Base-by-base conservation (phyloP, 2,888 invertebrate genomes). In the Acronicta alni region DNA sequence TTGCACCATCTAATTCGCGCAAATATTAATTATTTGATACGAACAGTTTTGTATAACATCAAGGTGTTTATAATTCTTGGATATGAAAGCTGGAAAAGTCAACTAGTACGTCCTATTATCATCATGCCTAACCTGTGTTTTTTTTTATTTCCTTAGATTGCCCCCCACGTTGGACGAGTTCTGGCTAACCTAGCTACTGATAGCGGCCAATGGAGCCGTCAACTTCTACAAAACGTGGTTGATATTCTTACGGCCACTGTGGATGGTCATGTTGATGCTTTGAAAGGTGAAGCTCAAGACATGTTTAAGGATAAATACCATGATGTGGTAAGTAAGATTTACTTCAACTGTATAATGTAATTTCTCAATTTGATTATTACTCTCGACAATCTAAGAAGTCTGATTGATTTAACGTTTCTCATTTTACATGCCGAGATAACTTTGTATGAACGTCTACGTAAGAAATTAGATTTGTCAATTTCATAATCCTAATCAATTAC, bases 191-290 rank as follows among this genome's bases (percentile, higher is more conserved):
- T 97, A 30, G 95, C 95, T 0, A 93, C 92, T 1, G 96, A 96
- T 70, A 94, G 95, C 56, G 93, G 95, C 0, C 95, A 95, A 47
- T 94, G 92, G 76, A 90, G 93, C 16, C 92, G 95, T 0, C 92
- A 90, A 43, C 82, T 93, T 2, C 79, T 97, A 42, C 96, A 96
- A 72, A 95, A 95, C 49, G 87, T 96, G 23, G 96, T 96, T 0
- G 96, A 96, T 68, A 90, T 96, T 9, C 75, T 92, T 10, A 83
- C 86, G 0, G 81, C 85, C 0, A 89, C 88, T 74, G 76, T 90
- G 0, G 85, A 90, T 38, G 66, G 76, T 2, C 76, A 86, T 9
- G 54, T 77, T 5, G 73, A 76, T 6, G 63, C 73, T 0, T 66
- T 85, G 9, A 86, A 86, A 44, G 85, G 80, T 1, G 84, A 84